phyloP scores from a whole-genome alignment of 2,888 invertebrate species.

The Macaria liturata region DNA sequence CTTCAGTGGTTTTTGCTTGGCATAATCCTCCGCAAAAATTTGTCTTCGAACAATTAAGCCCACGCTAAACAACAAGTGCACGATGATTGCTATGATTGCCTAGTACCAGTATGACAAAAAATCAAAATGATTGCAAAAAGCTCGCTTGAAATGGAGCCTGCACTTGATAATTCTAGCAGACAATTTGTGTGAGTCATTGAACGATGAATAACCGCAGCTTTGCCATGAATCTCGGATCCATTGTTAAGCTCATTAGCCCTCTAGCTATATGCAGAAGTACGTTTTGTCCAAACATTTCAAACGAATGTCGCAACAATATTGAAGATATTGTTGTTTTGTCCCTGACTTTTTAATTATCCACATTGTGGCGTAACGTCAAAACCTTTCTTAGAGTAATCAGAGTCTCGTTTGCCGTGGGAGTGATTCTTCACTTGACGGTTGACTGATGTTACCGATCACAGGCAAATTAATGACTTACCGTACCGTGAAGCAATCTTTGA shows the following conservation, averaged over 20 bases:
- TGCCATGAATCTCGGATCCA: slow-evolving; percentile 35
- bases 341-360: slow-evolving; percentile 57
- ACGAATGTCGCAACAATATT: slow-evolving; percentile 40
- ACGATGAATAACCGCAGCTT: slow-evolving; percentile 39
- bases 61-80: slow-evolving; percentile 43
- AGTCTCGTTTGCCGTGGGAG: slow-evolving; percentile 68
- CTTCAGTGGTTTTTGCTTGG: slow-evolving; percentile 24
- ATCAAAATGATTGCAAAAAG: slow-evolving; percentile 48
- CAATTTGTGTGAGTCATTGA: slow-evolving; percentile 56
- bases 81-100: slow-evolving; percentile 47
- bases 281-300: slow-evolving; percentile 34
- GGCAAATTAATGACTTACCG: slow-evolving; percentile 62
- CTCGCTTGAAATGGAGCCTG: slow-evolving; percentile 47
- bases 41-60: slow-evolving; percentile 35
- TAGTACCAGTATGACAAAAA: slow-evolving; percentile 36
- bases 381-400: slow-evolving; percentile 53
- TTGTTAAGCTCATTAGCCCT: slow-evolving; percentile 45
- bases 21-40: slow-evolving; percentile 41
- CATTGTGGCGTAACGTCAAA: slow-evolving; percentile 50
- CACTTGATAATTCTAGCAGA: slow-evolving; percentile 61
- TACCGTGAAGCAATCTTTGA: slow-evolving; percentile 53
- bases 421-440: slow-evolving; percentile 60
- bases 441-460: slow-evolving; percentile 76
- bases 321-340: slow-evolving; percentile 43
- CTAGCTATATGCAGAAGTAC: slow-evolving; percentile 45